Evolutionary conservation across 2,888 invertebrate genomes (phyloP), one percentile per base, ranked within the genome.

Genomic region (Orgyia antiqua): DNA sequence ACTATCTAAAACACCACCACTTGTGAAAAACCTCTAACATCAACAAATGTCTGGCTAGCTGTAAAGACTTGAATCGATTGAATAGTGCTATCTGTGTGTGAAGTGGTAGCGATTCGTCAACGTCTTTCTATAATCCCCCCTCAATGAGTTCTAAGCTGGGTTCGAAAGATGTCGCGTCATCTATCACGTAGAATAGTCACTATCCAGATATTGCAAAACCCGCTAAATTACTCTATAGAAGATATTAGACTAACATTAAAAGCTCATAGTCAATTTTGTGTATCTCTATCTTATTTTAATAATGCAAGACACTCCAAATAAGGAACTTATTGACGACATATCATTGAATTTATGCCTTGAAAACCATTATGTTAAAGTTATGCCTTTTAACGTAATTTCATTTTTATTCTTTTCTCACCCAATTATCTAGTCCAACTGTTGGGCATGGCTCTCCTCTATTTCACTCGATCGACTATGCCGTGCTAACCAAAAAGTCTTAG

Each of bases 121-220:
- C 71, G 83, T 82, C 82, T 57, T 63, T 60, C 66, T 72, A 73
- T 83, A 83, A 83, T 80, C 79, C 80, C 63, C 66, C 71, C 72
- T 77, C 78, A 77, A 78, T 80, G 80, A 77, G 75, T 68, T 67
- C 67, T 76, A 74, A 77, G 76, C 76, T 68, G 58, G 68, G 58
- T 58, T 58, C 53, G 64, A 68, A 66, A 67, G 77, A 73, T 69
- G 77, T 71, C 67, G 67, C 67, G 56, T 72, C 76, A 83, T 82
- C 79, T 72, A 84, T 83, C 82, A 83, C 73, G 57, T 39, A 46
- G 43, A 65, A 62, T 60, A 55, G 51, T 51, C 27, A 24, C 27
- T 31, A 50, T 9, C 51, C 11, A 13, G 58, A 20, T n/a, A 20
- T 4, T n/a, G 9, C 20, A 20, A 20, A 20, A 20, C 4, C 20